These are phyloP conservation scores for Drosophila neutralis DNA, from an alignment of 2,888 invertebrate species.

Conservation along the genomic window DNA sequence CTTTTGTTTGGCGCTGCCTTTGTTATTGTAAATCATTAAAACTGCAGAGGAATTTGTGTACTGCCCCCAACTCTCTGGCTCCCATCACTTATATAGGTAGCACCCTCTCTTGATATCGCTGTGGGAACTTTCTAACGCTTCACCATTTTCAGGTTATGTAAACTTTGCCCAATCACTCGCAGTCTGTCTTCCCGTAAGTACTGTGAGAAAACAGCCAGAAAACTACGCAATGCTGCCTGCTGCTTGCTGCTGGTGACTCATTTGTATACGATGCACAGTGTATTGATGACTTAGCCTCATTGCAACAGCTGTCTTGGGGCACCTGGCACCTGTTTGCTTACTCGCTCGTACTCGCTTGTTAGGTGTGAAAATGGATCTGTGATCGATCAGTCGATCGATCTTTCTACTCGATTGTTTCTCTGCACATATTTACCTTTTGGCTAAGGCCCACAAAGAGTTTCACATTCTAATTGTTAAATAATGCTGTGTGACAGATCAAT, in stretches of 20 bases:
- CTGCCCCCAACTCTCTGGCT: constrained; percentile 12
- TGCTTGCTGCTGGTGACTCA: constrained; percentile 57
- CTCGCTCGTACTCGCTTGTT: constrained; percentile 14
- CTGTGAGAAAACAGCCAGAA: constrained; percentile 67
- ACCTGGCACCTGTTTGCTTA: constrained; percentile 50
- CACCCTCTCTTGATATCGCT: constrained; percentile 34
- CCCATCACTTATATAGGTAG: constrained; percentile 24
- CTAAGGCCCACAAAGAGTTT: constrained; percentile 36
- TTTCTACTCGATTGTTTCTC: constrained; percentile 14
- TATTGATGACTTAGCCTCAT: constrained; percentile 78
- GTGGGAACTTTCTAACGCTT: constrained; percentile 77
- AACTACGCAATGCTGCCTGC: constrained; percentile 53
- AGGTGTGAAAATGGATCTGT: constrained; percentile 70
- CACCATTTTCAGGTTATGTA: constrained; percentile 67
- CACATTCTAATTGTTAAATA: constrained; percentile 66
- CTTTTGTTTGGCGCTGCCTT: constrained; percentile 50
- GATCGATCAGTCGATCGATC: constrained; percentile 57
- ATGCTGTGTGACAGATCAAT: constrained; percentile 52
- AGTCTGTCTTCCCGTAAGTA: constrained; percentile 59
- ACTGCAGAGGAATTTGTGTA: constrained; percentile 53
- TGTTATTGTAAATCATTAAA: constrained; percentile 77
- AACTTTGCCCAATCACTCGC: constrained; percentile 64
- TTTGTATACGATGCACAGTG: constrained; percentile 55
- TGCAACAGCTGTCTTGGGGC: constrained; percentile 63
- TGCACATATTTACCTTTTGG: constrained; percentile 43